Conservation (phyloP, 2,888 invertebrate genomes). For the Thecocarcelia acutangulata region DNA sequence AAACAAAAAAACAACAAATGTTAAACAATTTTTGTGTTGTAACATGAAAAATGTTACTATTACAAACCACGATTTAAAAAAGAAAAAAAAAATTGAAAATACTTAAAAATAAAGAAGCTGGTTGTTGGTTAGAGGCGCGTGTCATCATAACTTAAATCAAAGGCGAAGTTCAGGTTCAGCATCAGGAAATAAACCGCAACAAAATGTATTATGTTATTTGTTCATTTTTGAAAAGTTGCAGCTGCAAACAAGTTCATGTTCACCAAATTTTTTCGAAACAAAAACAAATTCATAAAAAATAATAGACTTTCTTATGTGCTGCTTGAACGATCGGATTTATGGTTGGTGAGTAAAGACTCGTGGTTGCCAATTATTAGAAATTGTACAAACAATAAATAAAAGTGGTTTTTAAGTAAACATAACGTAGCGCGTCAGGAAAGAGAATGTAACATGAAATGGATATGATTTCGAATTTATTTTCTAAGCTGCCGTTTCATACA, state of each 20-base stretch:
- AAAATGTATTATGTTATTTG: slow-evolving; percentile 30
- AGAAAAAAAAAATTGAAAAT: not conserved
- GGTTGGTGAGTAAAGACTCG: slow-evolving; percentile 9
- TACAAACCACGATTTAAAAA: slow-evolving; percentile 36
- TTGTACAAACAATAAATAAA: not conserved
- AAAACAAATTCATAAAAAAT: not conserved
- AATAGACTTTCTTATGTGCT: slow-evolving; percentile 33
- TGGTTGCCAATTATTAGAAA: slow-evolving; percentile 28
- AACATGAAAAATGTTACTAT: slow-evolving; percentile 66
- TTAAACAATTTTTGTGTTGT: slow-evolving; percentile 48
- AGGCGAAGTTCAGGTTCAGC: slow-evolving; percentile 79
- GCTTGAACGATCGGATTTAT: slow-evolving; percentile 33
- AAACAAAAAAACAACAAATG: slow-evolving; percentile 26
- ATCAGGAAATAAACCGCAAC: slow-evolving; percentile 75
- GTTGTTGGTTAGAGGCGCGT: slow-evolving; percentile 57
- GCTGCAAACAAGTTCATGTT: slow-evolving; percentile 66
- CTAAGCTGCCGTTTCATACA: too few species aligned
- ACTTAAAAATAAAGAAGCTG: slow-evolving; percentile 42
- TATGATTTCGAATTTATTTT: too few species aligned
- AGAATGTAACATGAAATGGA: too few species aligned
- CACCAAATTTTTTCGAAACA: slow-evolving; percentile 2
- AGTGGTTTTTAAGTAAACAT: not conserved
- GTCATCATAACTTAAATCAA: slow-evolving; percentile 67
- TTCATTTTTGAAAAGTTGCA: slow-evolving; percentile 56
- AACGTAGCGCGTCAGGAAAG: too few species aligned